Base-by-base conservation (phyloP, 2,888 invertebrate species). In the Eupithecia tripunctaria region DNA sequence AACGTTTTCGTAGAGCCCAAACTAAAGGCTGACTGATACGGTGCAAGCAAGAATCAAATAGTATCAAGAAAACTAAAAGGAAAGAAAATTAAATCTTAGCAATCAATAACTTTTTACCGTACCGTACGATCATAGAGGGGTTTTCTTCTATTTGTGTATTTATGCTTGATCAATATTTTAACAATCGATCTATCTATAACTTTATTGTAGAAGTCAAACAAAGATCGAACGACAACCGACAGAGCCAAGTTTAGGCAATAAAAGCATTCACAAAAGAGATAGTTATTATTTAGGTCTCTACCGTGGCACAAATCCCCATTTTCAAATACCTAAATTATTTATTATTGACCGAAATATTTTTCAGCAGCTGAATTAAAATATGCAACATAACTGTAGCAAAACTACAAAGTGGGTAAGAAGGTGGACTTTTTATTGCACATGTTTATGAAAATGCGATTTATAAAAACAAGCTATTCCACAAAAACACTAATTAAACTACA, bases 381-480 rank as follows among this genome's bases (percentile, higher is more conserved):
- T 4, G 56, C 56, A 14, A 56, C 56, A 56, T 60, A 27, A 60
- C 29, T 29, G 29, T 60, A 29, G 27, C 27, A 15, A 29, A 18
- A 29, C 60, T 63, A 36, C 32, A 63, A 63, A 63, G 62, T 14
- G 56, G 56, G 56, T 56, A 63, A 12, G 32, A n/a, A 60, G 62
- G 18, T 64, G 41, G 1, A 36, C 10, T 21, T 38, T 36, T 36
- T 38, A n/a, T 63, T n/a, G 12, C n/a, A n/a, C 64, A 64, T 25
- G 12, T 63, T 68, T 29, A 68, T 51, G 56, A 25, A 68, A 38
- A 56, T 59, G 38, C 21, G 25, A 38, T 60, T 27, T 60, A 68
- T 60, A 60, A 64, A 64, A 64, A 36, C 36, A 38, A 29, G 29
- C n/a, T 36, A 64, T 64, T 64, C 38, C 36, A 41, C 64, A 64